phyloP scores from a whole-genome alignment of 2,113 vertebrate genomes.

The Seriola rivoliana region DNA sequence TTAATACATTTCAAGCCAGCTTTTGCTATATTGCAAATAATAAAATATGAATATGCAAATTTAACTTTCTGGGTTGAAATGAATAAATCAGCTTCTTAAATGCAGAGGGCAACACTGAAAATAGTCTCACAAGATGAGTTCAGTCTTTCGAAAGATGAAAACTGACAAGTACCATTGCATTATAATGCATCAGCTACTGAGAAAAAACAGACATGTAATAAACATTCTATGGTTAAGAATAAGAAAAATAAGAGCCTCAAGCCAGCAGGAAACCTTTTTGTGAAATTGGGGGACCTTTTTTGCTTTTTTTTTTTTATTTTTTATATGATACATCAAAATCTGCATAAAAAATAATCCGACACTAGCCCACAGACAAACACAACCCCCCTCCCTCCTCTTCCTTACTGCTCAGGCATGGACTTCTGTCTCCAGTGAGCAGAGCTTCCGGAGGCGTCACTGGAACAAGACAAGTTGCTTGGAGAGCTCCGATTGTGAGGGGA shows the following conservation, averaged over 20 bases:
- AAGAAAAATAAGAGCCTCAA: too few species aligned
- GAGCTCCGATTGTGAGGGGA: conserved; percentile 96
- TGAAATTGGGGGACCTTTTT: too few species aligned
- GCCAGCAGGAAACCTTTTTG: too few species aligned
- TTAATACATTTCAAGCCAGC: conserved; percentile 19
- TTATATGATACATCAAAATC: neutral
- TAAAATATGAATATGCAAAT: neutral
- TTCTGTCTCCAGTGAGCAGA: conserved; percentile 95
- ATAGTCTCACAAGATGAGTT: neutral
- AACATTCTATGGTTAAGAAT: too few species aligned
- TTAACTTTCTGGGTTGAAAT: neutral
- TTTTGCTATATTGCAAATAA: neutral
- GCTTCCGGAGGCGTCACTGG: conserved; percentile 92
- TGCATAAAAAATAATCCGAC: neutral
- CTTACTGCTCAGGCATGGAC: conserved; percentile 99
- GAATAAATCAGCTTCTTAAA: conserved; percentile 3
- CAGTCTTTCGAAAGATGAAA: conserved; percentile 21
- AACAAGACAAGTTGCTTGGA: conserved; percentile 95
- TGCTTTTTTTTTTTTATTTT: too few species aligned
- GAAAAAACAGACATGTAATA: too few species aligned
- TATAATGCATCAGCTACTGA: neutral
- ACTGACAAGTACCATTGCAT: neutral
- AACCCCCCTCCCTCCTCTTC: neutral
- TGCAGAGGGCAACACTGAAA: neutral
- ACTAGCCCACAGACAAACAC: neutral